Percentiles rank a stretch among this genome's conserved stretches.
Conservation (phyloP, 2,113 vertebrate genomes). For the Stictonetta naevosa region DNA sequence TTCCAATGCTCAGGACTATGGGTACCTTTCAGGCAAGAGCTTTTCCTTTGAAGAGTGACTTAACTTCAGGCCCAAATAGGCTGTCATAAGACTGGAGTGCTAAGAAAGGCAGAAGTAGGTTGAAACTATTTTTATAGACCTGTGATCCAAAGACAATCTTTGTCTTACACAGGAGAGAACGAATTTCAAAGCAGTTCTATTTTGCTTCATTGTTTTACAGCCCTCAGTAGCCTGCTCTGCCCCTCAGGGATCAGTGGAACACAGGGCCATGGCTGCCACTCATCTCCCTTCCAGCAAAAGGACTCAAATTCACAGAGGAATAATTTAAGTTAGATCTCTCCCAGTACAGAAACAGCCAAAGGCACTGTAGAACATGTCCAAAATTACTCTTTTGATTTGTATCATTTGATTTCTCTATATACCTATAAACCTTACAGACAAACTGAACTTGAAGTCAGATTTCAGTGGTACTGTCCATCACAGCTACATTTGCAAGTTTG, state of each 20-base stretch:
- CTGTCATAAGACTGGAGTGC: background rate
- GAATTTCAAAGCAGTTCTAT: slow-evolving; percentile 46
- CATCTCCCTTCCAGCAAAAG: background rate
- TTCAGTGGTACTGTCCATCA: background rate
- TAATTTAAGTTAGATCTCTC: background rate
- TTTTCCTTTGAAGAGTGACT: background rate
- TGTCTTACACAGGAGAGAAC: slow-evolving; percentile 2
- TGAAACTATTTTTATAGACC: slow-evolving; percentile 52
- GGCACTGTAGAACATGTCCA: background rate
- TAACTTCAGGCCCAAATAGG: background rate
- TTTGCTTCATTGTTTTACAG: background rate
- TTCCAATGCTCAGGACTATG: background rate
- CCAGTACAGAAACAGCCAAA: background rate
- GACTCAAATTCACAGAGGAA: background rate
- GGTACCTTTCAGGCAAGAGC: background rate
- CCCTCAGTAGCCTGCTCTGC: background rate
- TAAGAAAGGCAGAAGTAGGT: slow-evolving; percentile 44
- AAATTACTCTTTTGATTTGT: background rate
- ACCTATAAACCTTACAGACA: background rate
- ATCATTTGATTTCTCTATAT: slow-evolving; percentile 26
- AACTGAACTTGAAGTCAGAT: background rate
- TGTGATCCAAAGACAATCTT: background rate
- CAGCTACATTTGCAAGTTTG: background rate
- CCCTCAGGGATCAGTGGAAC: background rate
- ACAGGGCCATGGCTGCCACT: background rate